Conservation (phyloP, 2,113 vertebrate species). For the Thamnaconus septentrionalis region DNA sequence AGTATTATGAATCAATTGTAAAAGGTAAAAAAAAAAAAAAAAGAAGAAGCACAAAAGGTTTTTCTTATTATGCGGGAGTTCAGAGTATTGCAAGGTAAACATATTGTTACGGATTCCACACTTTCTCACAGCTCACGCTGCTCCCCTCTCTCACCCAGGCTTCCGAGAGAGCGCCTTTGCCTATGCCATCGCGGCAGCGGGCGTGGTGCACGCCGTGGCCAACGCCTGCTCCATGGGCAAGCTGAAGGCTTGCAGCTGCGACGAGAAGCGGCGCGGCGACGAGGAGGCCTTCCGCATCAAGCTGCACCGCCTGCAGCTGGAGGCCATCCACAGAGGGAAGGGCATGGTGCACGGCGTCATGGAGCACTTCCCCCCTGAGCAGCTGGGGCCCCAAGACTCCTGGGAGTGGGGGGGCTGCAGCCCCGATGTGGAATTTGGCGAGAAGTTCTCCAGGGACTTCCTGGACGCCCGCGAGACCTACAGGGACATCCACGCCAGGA, state of each 20-base stretch:
- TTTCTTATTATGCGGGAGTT: too few relatives aligned
- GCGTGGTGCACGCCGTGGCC: conserved; percentile 93
- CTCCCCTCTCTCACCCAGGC: conserved; percentile 69
- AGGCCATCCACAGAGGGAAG: conserved; percentile 94
- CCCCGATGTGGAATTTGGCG: conserved; percentile 94
- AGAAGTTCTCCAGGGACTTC: conserved; percentile 97
- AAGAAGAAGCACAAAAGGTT: too few relatives aligned
- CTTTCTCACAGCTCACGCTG: background rate
- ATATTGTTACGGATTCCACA: background rate
- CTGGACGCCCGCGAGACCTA: conserved; percentile 95
- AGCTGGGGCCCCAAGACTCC: conserved; percentile 89
- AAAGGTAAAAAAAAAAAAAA: too few relatives aligned
- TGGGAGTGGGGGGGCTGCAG: conserved; percentile 99
- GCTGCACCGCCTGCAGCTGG: conserved; percentile 90
- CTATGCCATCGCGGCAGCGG: conserved; percentile 91
- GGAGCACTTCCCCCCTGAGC: conserved; percentile 86
- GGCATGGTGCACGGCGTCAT: conserved; percentile 96
- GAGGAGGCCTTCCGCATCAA: conserved; percentile 94
- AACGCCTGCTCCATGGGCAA: conserved; percentile 96
- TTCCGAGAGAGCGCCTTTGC: conserved; percentile 96
- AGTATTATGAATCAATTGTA: too few relatives aligned
- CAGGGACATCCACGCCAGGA: conserved; percentile 94
- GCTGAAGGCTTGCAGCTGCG: conserved; percentile 90
- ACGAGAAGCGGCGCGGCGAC: conserved; percentile 89
- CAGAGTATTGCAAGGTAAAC: too few relatives aligned